Conservation (phyloP, 1,140 invertebrate species). For the Bemisia tabaci region DNA sequence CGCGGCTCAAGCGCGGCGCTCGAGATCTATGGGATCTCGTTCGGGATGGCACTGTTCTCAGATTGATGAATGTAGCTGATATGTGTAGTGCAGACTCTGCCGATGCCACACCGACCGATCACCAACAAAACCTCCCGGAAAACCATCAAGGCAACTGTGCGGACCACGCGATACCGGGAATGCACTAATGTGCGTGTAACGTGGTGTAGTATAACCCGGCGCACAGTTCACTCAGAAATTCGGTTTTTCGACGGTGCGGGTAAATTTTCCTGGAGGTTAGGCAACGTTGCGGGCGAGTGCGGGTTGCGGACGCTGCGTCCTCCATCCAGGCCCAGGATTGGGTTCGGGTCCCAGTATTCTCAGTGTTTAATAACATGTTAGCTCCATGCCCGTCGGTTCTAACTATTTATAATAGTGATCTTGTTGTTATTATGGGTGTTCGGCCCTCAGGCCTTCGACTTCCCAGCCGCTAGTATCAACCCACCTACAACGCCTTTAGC, state of each 20-base stretch:
- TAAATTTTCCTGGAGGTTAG: too few species aligned
- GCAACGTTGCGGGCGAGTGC: too few species aligned
- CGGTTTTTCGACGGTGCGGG: too few species aligned
- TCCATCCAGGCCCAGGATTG: neutral
- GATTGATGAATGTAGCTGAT: neutral
- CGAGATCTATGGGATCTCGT: neutral
- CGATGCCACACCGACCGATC: too few species aligned
- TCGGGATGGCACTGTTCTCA: neutral
- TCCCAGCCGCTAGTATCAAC: neutral
- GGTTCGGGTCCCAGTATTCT: neutral
- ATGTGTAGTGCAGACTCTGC: neutral
- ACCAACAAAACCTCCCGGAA: too few species aligned
- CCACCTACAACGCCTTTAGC: neutral
- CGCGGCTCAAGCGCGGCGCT: too few species aligned
- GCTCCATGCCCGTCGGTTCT: neutral
- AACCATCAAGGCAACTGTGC: too few species aligned
- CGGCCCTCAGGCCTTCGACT: neutral
- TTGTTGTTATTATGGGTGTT: neutral
- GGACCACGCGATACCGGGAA: too few species aligned
- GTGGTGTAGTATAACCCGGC: too few species aligned
- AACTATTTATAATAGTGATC: neutral
- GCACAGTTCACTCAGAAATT: too few species aligned
- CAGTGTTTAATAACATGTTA: neutral
- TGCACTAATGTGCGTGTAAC: too few species aligned
- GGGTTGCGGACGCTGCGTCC: too few species aligned